phyloP scores from a whole-genome alignment of 2,888 invertebrate genomes.

The Esperia sulphurella region DNA sequence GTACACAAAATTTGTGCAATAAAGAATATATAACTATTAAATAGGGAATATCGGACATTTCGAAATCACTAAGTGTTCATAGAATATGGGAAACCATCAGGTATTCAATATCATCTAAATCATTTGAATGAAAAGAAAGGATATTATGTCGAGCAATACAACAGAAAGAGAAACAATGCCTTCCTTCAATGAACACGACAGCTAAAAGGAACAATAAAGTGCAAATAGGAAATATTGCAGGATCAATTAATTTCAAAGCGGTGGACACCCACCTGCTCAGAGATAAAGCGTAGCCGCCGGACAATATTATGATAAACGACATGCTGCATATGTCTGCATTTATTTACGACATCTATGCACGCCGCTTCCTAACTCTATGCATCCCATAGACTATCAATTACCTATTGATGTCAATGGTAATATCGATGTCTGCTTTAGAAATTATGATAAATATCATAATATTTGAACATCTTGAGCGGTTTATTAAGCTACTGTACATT shows the following conservation, averaged over 20 bases:
- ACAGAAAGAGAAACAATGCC: neutral
- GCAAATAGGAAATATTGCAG: slow-evolving; percentile 32
- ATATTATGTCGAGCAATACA: neutral
- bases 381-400: slow-evolving; percentile 6
- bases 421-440: slow-evolving; percentile 2
- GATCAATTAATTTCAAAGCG: slow-evolving; percentile 57
- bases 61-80: too few species aligned
- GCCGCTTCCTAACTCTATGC: slow-evolving; percentile 18
- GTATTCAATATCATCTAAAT: too few species aligned
- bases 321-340: slow-evolving; percentile 39
- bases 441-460: neutral
- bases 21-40: too few species aligned
- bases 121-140: neutral
- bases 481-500: too few species aligned
- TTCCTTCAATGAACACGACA: neutral
- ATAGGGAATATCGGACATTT: too few species aligned
- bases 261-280: slow-evolving; percentile 56
- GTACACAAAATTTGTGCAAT: too few species aligned
- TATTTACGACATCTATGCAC: slow-evolving; percentile 41
- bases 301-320: slow-evolving; percentile 68
- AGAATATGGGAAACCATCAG: too few species aligned
- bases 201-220: neutral
- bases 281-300: slow-evolving; percentile 51
- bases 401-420: neutral
- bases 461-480: neutral